These are phyloP conservation scores for Eulacestoma nigropectus DNA, from an alignment of 2,113 vertebrate species.

Conservation along the genomic window DNA sequence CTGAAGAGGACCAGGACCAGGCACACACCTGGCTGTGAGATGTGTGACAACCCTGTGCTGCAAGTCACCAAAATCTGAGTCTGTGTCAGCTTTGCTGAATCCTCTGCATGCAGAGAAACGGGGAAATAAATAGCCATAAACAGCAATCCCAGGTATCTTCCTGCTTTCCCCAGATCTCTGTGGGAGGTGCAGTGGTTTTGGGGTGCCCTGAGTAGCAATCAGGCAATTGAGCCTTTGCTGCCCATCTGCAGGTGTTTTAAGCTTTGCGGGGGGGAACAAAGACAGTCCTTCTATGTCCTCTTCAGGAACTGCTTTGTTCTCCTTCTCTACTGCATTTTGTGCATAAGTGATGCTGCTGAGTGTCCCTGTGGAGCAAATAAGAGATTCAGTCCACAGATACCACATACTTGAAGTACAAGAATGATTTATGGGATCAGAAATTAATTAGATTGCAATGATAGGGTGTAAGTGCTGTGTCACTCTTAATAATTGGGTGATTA, in stretches of 20 bases:
- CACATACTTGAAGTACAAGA: neutral
- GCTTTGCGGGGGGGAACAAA: neutral
- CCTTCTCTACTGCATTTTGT: neutral
- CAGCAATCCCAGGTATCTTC: no score
- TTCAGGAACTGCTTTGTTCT: neutral
- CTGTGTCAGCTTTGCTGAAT: neutral
- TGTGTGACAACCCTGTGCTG: neutral
- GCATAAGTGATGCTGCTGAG: neutral
- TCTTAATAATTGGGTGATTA: conserved; percentile 57
- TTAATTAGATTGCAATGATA: conserved; percentile 49
- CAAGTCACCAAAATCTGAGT: neutral
- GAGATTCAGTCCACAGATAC: neutral
- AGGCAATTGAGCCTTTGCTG: neutral
- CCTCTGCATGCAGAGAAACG: neutral
- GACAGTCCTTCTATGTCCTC: neutral
- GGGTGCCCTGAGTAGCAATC: neutral
- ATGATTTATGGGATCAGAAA: conserved; percentile 46
- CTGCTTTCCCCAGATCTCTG: neutral
- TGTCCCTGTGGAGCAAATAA: conserved; percentile 21
- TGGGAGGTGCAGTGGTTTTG: neutral
- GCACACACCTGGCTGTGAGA: neutral
- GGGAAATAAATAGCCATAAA: neutral
- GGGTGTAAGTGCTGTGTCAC: conserved; percentile 31
- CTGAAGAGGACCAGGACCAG: neutral
- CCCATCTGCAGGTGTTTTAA: neutral